A percentile compares a stretch with the other conserved stretches of the same genome.
Conservation (phyloP, 1,140 invertebrate genomes). For the Drosophila watanabei region DNA sequence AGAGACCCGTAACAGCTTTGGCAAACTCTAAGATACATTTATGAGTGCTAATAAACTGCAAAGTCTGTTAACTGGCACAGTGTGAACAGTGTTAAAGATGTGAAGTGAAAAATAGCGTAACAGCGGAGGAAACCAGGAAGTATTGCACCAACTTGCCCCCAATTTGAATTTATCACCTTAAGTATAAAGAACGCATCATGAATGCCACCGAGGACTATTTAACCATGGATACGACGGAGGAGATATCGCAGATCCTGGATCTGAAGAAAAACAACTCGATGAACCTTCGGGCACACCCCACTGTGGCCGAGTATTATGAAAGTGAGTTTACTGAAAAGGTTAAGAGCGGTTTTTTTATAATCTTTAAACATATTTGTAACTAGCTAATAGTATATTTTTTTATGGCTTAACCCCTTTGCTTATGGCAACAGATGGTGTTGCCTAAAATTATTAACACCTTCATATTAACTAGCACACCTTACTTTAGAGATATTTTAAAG, state of each 20-base stretch:
- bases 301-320: constrained; percentile 71
- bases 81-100: constrained; percentile 61
- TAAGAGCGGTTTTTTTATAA: no score
- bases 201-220: constrained; percentile 53
- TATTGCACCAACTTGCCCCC: constrained; percentile 46
- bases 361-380: not conserved
- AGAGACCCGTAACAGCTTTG: constrained; percentile 8
- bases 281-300: constrained; percentile 54
- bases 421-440: constrained; percentile 1
- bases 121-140: constrained; percentile 34
- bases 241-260: constrained; percentile 32
- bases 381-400: not conserved
- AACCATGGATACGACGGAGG: constrained; percentile 30
- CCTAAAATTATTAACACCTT: constrained; percentile 2
- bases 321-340: constrained; percentile 54
- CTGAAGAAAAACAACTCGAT: constrained; percentile 44
- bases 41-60: constrained; percentile 52
- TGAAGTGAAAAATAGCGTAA: constrained; percentile 52
- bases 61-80: constrained; percentile 25
- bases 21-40: constrained; percentile 63
- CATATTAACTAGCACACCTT: not conserved
- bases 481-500: not conserved
- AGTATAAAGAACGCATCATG: constrained; percentile 36
- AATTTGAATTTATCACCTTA: constrained; percentile 54
- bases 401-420: not conserved